Evolutionary conservation across 2,888 invertebrate genomes (phyloP), one percentile per base, ranked within the genome.

Genomic region (Microctonus brassicae): DNA sequence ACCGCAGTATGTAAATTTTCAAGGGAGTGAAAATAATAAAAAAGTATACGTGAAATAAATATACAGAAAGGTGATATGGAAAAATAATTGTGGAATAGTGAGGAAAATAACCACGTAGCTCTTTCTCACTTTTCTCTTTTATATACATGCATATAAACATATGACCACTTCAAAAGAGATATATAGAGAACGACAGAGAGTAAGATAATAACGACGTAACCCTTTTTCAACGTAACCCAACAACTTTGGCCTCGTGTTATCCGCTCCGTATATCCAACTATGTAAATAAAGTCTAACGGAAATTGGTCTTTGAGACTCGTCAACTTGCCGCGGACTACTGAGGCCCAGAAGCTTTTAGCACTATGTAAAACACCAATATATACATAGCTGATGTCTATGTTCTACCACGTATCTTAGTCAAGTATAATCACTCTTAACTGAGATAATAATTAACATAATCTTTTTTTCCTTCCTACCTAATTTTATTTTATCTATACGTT

Each of bases 231-330:
- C 33, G 17, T 33, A 29, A n/a, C 33, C 63, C 74, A 70, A 67
- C 65, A 75, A 77, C 73, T 75, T 75, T 75, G 70, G 69, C 73
- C 72, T 75, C 75, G 79, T 82, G 83, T 84, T 83, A 84, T 82
- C 80, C 82, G 79, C 82, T 76, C 75, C 77, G 82, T 82, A 81
- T 83, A 83, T 78, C 81, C 80, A 82, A 82, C 84, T 85, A 85
- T 85, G 84, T 84, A 86, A 86, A 86, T 85, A 86, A 80, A 82
- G 79, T 80, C 81, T 81, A 77, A 76, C 84, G 86, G 86, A 86
- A 86, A 85, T 86, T 84, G 85, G 85, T 84, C 84, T 84, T 86
- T 83, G 84, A 82, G 82, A 81, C 80, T 78, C 78, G 47, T 47
- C 47, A 78, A 76, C 67, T 66, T 33, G 60, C 58, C 17, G 58